Evolutionary conservation across 2,888 invertebrate genomes (phyloP), one percentile per base, ranked within the genome.

Genomic region (Amiota mariae): DNA sequence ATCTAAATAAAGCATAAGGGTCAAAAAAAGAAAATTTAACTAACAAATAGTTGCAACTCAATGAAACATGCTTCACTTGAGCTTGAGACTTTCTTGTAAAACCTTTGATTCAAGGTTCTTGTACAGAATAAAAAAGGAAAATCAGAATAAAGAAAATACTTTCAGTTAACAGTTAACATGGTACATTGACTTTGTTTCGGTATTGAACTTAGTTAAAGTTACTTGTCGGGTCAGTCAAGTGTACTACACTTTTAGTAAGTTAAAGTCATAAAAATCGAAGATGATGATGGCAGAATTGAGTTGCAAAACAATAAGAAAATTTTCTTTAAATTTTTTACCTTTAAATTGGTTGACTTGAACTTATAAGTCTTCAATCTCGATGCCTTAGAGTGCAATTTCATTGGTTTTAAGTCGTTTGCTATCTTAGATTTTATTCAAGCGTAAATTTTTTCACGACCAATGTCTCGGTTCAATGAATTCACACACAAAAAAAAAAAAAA

Each of bases 1-100:
- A 57, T 56, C 3, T 36, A 13, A 56, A 56, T 56, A 56, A 56
- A 56, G 18, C 1, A 3, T 18, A 56, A 56, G 9, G 59, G 10
- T 59, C 3, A 20, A 6, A 66, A n/a, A 49, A 20, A 6, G 49
- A n/a, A 49, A 66, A 66, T 66, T 66, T 66, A 66, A 66, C 49
- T 66, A 66, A 20, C 51, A 68, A 68, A 68, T 51, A 54, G n/a
- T 54, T 68, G 51, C 67, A 68, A 68, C 36, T 68, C n/a, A 51
- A 54, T 54, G 67, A 51, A 51, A 68, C 6, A 36, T 54, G 67
- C 67, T 54, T 68, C 51, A 68, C 67, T 68, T 12, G 20, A 18
- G 10, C 36, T 36, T 36, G 36, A 36, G 36, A 36, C 8, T 36
- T 36, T 36, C 0, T 36, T 36, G 36, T 36, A 36, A 36, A 36